A percentile compares a stretch with the other conserved stretches of the same genome.
Evolutionary conservation across 1,140 invertebrate genomes (phyloP).

Genomic region (Brachionus plicatilis): DNA sequence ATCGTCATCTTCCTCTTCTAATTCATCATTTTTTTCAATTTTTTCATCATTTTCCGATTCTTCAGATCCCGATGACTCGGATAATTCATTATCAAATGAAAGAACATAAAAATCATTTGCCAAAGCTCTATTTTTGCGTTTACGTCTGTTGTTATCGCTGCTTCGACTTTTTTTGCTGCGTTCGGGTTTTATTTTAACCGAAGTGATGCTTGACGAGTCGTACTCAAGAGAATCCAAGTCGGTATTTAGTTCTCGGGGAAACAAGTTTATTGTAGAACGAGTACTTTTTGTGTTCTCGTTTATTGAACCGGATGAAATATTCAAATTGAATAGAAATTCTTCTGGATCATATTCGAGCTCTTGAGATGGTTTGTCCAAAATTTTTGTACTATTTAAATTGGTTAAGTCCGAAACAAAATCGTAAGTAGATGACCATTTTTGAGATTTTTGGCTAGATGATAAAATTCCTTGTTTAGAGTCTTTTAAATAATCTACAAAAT

Average conservation of each 20-base stretch:
- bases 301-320: conserved; percentile 10
- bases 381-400: conserved; percentile 29
- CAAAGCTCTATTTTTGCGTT: not conserved
- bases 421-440: conserved; percentile 1
- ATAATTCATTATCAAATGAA: conserved; percentile 38
- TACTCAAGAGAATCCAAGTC: not conserved
- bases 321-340: conserved; percentile 35
- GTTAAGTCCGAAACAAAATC: not conserved
- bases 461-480: conserved; percentile 71
- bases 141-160: not conserved
- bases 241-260: not conserved
- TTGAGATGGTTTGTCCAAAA: not conserved
- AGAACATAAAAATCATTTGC: conserved; percentile 33
- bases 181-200: not conserved
- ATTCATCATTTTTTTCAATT: not conserved
- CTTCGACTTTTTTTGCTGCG: not conserved
- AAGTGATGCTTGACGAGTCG: not conserved
- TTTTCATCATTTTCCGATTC: not conserved
- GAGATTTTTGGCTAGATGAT: not conserved
- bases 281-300: not conserved
- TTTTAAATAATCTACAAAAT: conserved; percentile 61
- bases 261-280: not conserved
- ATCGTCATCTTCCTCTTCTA: conserved; percentile 5
- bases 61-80: not conserved
- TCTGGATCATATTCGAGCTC: conserved; percentile 23